Evolutionary conservation across 2,888 invertebrate species (phyloP).

Genomic region (Leptogaster cylindrica): DNA sequence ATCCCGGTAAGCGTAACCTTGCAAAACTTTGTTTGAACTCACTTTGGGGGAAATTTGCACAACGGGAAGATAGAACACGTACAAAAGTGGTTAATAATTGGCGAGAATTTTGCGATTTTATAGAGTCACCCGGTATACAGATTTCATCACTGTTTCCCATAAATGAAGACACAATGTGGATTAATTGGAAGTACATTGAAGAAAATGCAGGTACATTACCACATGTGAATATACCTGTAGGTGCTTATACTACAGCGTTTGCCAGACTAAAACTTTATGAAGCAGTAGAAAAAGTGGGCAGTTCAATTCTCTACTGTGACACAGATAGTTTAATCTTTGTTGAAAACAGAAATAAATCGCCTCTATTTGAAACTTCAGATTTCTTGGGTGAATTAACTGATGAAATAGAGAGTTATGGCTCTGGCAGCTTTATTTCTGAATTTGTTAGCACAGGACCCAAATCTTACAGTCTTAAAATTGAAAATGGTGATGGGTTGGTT

Average conservation of each 20-base stretch:
- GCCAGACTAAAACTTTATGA: conserved; percentile 4
- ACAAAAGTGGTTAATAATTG: conserved; percentile 14
- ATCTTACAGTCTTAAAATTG: conserved; percentile 12
- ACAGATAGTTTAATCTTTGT: conserved; percentile 14
- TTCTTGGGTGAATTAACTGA: conserved; percentile 11
- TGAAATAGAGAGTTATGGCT: conserved; percentile 19
- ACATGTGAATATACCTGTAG: conserved; percentile 2
- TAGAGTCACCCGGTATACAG: background rate
- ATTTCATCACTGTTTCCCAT: background rate
- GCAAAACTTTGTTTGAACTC: background rate
- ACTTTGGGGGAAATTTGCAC: conserved; percentile 4
- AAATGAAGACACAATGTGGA: background rate
- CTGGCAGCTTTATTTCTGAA: conserved; percentile 13
- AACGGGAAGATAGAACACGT: conserved; percentile 7
- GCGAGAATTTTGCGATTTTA: conserved; percentile 1
- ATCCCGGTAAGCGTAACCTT: background rate
- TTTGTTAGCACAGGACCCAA: conserved; percentile 20
- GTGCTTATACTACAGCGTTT: conserved; percentile 4
- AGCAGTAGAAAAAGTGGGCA: conserved; percentile 6
- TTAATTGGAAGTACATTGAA: conserved; percentile 5
- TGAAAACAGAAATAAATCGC: background rate
- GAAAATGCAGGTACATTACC: background rate
- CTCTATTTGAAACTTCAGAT: background rate
- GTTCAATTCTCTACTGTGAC: conserved; percentile 10
- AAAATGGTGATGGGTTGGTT: background rate